phyloP scores from a whole-genome alignment of 1,140 invertebrate species.

The Oreohelix idahoensis region DNA sequence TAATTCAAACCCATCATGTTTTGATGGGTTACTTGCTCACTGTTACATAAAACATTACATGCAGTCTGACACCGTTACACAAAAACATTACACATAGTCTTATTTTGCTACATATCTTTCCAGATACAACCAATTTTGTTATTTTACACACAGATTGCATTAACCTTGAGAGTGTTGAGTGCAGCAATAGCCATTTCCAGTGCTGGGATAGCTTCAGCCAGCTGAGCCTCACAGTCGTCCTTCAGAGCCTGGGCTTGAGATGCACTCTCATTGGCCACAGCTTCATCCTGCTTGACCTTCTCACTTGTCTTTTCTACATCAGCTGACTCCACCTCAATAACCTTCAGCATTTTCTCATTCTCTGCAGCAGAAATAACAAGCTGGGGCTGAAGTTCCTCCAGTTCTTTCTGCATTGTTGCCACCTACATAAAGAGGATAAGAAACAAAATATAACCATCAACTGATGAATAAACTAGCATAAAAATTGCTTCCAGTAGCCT shows the following conservation, averaged over 20 bases:
- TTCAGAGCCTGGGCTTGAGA: conserved; percentile 83
- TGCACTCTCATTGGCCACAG: conserved; percentile 73
- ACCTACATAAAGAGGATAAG: conserved; percentile 72
- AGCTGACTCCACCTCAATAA: conserved; percentile 76
- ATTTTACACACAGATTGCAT: background rate
- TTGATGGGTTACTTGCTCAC: too few relatives aligned
- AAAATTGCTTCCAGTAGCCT: too few relatives aligned
- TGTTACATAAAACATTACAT: too few relatives aligned
- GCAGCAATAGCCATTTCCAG: conserved; percentile 73
- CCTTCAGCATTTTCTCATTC: conserved; percentile 84
- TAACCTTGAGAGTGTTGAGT: conserved; percentile 72
- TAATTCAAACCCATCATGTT: too few relatives aligned
- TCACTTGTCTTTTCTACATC: conserved; percentile 70
- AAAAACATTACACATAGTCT: too few relatives aligned
- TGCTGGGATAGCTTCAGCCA: conserved; percentile 73
- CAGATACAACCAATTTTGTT: too few relatives aligned
- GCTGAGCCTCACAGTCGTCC: conserved; percentile 75
- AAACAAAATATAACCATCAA: too few relatives aligned
- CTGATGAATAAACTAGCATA: too few relatives aligned
- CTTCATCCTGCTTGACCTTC: conserved; percentile 71
- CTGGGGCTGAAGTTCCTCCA: conserved; percentile 72
- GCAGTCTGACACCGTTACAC: too few relatives aligned
- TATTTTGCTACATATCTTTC: too few relatives aligned
- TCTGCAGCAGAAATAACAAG: conserved; percentile 70
- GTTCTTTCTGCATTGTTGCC: conserved; percentile 78